phyloP scores from a whole-genome alignment of 2,888 invertebrate species.

The Drosophila colorata region DNA sequence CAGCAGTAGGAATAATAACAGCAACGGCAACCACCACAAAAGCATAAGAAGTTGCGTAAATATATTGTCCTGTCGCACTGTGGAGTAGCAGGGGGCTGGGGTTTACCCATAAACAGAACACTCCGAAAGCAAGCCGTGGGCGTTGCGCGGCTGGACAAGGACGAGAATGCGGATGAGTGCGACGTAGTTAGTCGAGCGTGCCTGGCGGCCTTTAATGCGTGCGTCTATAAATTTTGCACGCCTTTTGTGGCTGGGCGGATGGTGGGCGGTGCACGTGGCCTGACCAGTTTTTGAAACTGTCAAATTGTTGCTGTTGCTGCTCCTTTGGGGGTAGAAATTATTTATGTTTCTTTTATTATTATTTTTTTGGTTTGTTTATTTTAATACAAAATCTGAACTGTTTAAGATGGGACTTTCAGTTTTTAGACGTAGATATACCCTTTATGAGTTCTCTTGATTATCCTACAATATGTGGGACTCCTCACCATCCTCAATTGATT shows the following conservation, averaged over 20 bases:
- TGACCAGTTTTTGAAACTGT: conserved; percentile 67
- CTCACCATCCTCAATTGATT: background rate
- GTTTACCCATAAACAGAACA: conserved; percentile 40
- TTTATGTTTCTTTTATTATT: conserved; percentile 43
- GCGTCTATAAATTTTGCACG: conserved; percentile 79
- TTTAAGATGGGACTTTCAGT: conserved; percentile 7
- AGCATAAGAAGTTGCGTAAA: conserved; percentile 80
- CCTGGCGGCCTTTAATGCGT: conserved; percentile 75
- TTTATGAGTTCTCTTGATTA: background rate
- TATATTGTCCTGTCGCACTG: conserved; percentile 77
- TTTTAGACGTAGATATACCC: too few species aligned
- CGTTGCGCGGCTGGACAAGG: conserved; percentile 21
- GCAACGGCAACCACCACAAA: conserved; percentile 55
- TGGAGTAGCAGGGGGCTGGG: conserved; percentile 16
- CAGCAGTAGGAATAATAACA: conserved; percentile 46
- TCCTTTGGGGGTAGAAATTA: conserved; percentile 56
- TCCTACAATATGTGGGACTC: background rate
- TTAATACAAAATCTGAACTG: conserved; percentile 14
- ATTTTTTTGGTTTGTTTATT: conserved; percentile 3
- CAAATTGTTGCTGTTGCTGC: conserved; percentile 62
- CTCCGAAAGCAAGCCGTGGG: conserved; percentile 33
- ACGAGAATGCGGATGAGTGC: conserved; percentile 32
- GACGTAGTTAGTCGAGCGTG: conserved; percentile 79
- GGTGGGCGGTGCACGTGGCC: conserved; percentile 69
- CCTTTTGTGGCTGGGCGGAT: conserved; percentile 67